Base-by-base conservation (phyloP, 2,888 invertebrate genomes). In the Nomada ferruginata region DNA sequence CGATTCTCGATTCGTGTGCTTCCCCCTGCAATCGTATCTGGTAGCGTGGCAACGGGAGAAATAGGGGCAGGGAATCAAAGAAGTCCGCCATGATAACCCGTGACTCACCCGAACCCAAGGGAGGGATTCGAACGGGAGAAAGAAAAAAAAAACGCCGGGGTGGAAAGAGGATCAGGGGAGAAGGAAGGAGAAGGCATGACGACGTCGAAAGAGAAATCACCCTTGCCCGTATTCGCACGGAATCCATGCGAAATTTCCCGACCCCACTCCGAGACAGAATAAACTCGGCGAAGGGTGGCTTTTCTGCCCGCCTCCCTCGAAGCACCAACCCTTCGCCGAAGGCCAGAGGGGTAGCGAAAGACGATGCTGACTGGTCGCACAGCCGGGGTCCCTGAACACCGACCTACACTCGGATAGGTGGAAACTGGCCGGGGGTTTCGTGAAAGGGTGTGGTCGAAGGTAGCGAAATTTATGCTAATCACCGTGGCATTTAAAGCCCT, bases 391-490 rank as follows among this genome's bases (percentile, higher is more conserved):
- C 82, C 80, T 70, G 44, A 76, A 66, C 55, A 29, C 60, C 75
- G 42, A 63, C 36, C 75, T 53, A 55, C 65, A 55, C 71, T 73
- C 73, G 85, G 82, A 89, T 89, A 89, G 89, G 89, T 79, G 73
- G 87, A 81, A 55, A 61, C 81, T 66, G 74, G 76, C 52, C 44
- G 61, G 26, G 72, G 73, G 85, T 76, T 76, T 83, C 77, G 53
- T 76, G 74, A 64, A 83, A 87, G 90, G 91, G 91, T 90, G 91
- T 91, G 90, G 90, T 88, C 86, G 86, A 74, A 83, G 80, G 84
- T 79, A 83, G 85, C 85, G 79, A 88, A 87, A 89, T 89, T 89
- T 89, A 89, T 89, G 89, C 88, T 89, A 90, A 90, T 89, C 88
- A 80, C 80, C 84, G 79, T 81, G 77, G 76, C 76, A 81, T 79